Conservation (phyloP, 2,113 vertebrate species). For the Sigmodon hispidus region DNA sequence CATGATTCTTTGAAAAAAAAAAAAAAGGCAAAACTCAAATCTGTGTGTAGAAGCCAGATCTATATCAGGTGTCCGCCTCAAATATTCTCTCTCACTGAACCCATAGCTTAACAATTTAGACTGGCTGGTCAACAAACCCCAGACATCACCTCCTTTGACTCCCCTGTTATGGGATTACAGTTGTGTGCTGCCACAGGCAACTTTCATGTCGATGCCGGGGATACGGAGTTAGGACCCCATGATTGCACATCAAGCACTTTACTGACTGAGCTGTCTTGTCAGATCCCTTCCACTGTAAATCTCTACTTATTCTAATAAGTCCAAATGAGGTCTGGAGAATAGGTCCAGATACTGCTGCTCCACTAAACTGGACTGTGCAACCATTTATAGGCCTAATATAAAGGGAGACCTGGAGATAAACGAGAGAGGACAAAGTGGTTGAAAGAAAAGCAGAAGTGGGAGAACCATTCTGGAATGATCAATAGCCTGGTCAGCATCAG, state of each 20-base stretch:
- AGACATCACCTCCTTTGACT: neutral
- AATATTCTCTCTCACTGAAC: neutral
- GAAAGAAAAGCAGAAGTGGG: neutral
- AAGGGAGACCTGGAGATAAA: slow-evolving; percentile 8
- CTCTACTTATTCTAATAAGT: neutral
- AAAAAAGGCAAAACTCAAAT: slow-evolving; percentile 9
- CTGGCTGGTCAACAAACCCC: neutral
- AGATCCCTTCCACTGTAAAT: neutral
- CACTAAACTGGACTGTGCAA: neutral
- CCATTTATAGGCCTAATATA: neutral
- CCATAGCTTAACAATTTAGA: neutral
- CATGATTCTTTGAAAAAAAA: slow-evolving; percentile 4
- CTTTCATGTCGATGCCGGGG: neutral
- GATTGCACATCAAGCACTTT: neutral
- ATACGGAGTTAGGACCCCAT: neutral
- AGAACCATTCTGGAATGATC: neutral
- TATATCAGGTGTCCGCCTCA: neutral
- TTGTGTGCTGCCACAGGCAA: neutral
- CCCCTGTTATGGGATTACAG: neutral
- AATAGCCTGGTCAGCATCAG: neutral
- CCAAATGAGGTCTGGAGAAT: slow-evolving; percentile 38
- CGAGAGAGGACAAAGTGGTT: neutral
- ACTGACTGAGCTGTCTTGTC: neutral
- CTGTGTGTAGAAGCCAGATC: neutral
- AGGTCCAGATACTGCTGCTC: neutral